Base-by-base conservation (phyloP, 2,797 vertebrate species). In the Aplochiton taeniatus region DNA sequence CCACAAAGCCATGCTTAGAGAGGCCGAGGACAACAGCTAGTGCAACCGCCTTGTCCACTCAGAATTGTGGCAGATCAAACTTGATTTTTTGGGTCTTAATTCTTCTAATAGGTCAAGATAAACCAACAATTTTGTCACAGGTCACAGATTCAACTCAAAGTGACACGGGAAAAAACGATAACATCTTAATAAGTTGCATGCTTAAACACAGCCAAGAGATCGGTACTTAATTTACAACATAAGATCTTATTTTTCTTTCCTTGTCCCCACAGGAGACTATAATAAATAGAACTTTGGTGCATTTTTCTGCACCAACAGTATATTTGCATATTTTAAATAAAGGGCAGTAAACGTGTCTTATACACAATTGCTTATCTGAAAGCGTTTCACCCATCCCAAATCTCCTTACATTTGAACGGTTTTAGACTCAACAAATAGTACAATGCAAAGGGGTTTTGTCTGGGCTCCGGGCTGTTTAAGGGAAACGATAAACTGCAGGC, bases 271-370 rank as follows among this genome's bases (percentile, higher is more conserved):
- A 55, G 56, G 51, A 66, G 53, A 65, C 18, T 58, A 58, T 68
- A 73, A 58, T 68, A 73, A 72, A 74, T 59, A 76, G 50, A 42
- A 66, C 65, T 51, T 70, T 49, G 68, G 67, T 64, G 70, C n/a
- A n/a, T 78, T 74, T 75, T 76, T 59, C 47, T 20, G 13, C 56
- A 64, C 70, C 61, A 68, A 73, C 68, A 72, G 55, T 76, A 41
- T 58, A 77, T 74, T 72, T 72, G 47, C 58, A 69, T 72, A 62
- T 69, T 65, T 70, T 73, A 76, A 53, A 31, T 31, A 31, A 77
- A 72, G 50, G 44, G 60, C 49, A 66, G 54, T 8, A 9, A 67
- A 56, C 56, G 51, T 17, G 45, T 69, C 65, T 57, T 17, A 55
- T 44, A 42, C 53, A 54, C 52, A 54, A 53, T 72, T 41, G 63